Evolutionary conservation across 2,888 invertebrate genomes (phyloP).

Genomic region (Neoascia interrupta): DNA sequence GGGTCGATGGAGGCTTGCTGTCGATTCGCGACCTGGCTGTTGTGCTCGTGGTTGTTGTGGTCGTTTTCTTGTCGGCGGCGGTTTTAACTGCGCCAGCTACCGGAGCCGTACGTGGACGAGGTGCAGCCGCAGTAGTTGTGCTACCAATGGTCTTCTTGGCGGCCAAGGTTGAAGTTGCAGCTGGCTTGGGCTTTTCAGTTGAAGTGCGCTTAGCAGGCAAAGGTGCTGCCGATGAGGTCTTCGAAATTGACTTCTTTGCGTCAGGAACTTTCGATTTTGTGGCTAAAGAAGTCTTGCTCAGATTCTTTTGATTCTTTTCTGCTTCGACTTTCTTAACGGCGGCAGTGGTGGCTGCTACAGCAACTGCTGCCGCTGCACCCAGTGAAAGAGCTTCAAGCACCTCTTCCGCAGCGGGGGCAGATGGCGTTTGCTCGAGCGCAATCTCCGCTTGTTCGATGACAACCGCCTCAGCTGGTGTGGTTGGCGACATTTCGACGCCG

Average conservation of each 20-base stretch:
- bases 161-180: slow-evolving; percentile 29
- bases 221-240: slow-evolving; percentile 21
- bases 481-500: slow-evolving; percentile 51
- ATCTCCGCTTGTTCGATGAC: slow-evolving; percentile 3
- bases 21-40: slow-evolving; percentile 64
- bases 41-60: slow-evolving; percentile 41
- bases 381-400: slow-evolving; percentile 17
- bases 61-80: slow-evolving; percentile 41
- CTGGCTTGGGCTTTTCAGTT: slow-evolving; percentile 41
- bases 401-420: slow-evolving; percentile 30
- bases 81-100: slow-evolving; percentile 12
- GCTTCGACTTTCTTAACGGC: slow-evolving; percentile 55
- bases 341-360: slow-evolving; percentile 35
- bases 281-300: slow-evolving; percentile 59
- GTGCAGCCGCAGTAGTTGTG: slow-evolving; percentile 40
- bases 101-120: slow-evolving; percentile 59
- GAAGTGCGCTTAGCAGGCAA: slow-evolving; percentile 57
- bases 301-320: slow-evolving; percentile 64
- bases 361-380: slow-evolving; percentile 42
- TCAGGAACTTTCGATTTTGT: slow-evolving; percentile 68
- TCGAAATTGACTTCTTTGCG: slow-evolving; percentile 47
- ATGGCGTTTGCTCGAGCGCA: no score
- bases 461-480: slow-evolving; percentile 11
- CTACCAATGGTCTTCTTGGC: slow-evolving; percentile 42
- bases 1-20: slow-evolving; percentile 40